phyloP scores from a whole-genome alignment of 2,797 vertebrate species.

The Gymnoscopelus braueri region DNA sequence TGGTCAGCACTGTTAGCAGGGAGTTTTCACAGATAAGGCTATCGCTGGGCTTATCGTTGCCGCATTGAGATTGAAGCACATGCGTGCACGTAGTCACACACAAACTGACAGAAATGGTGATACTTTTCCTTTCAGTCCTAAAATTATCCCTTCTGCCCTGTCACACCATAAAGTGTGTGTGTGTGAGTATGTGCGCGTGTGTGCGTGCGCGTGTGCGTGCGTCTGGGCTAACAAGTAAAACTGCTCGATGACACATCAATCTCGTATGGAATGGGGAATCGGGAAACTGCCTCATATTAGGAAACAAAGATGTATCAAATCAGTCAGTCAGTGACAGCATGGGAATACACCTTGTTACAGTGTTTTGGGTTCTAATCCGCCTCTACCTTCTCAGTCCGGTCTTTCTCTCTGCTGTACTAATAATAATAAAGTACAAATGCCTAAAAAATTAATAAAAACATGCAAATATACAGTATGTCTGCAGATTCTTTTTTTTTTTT shows the following conservation, averaged over 20 bases:
- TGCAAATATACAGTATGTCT: too few relatives aligned
- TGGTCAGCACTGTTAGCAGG: constrained; percentile 64
- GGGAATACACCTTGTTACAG: too few relatives aligned
- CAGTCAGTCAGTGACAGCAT: constrained; percentile 15
- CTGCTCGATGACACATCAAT: constrained; percentile 35
- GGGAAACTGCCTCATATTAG: neutral
- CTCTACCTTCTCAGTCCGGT: too few relatives aligned
- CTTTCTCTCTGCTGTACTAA: too few relatives aligned
- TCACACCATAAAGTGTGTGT: constrained; percentile 35
- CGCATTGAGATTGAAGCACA: constrained; percentile 70
- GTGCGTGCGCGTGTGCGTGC: constrained; percentile 1
- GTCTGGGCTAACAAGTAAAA: constrained; percentile 10
- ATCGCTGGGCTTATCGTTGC: constrained; percentile 70
- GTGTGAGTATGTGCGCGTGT: constrained; percentile 5
- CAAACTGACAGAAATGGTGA: constrained; percentile 38
- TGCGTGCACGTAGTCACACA: constrained; percentile 33
- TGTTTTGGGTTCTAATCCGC: too few relatives aligned
- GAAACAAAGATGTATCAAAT: constrained; percentile 31
- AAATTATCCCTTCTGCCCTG: constrained; percentile 30
- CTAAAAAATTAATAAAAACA: too few relatives aligned
- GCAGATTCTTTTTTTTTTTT: too few relatives aligned
- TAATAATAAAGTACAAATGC: too few relatives aligned
- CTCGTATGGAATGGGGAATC: constrained; percentile 23
- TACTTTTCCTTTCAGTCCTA: constrained; percentile 45
- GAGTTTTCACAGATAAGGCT: constrained; percentile 74